Percentiles rank a stretch among this genome's conserved stretches.
Evolutionary conservation across 2,797 vertebrate genomes (phyloP).

Genomic region (Coreius guichenoti): DNA sequence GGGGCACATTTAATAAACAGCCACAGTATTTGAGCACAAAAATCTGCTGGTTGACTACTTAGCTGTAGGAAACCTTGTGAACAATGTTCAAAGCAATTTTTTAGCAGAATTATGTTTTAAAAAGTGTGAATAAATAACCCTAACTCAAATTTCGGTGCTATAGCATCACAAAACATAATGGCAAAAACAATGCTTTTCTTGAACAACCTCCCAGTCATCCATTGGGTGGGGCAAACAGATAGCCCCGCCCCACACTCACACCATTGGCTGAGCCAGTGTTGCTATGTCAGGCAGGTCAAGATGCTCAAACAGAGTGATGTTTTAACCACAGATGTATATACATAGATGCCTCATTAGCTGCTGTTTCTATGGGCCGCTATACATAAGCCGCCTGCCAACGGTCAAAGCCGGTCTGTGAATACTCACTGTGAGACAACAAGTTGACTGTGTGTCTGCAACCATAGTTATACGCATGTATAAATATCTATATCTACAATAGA

Average conservation of each 20-base stretch:
- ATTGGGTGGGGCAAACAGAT: neutral
- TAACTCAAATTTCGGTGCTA: no score
- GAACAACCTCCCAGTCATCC: neutral
- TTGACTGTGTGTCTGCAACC: neutral
- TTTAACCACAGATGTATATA: neutral
- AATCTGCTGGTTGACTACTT: neutral
- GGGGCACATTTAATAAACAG: neutral
- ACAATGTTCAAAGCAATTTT: neutral
- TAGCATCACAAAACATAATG: neutral
- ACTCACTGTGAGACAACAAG: neutral
- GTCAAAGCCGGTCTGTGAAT: neutral
- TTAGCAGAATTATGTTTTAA: neutral
- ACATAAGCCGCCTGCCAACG: neutral
- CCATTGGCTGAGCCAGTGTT: slow-evolving; percentile 1
- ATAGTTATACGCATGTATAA: neutral
- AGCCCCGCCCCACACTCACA: neutral
- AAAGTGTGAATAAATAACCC: neutral
- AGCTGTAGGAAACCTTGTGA: neutral
- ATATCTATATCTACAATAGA: neutral
- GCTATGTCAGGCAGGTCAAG: neutral
- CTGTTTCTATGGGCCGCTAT: neutral
- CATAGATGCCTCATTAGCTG: neutral
- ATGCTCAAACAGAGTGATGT: neutral
- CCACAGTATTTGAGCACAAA: neutral
- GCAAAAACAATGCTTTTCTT: neutral